Evolutionary conservation across 37 sponge, comb jelly and placozoan species (phyloP).

Genomic region (Eunapius fragilis): DNA sequence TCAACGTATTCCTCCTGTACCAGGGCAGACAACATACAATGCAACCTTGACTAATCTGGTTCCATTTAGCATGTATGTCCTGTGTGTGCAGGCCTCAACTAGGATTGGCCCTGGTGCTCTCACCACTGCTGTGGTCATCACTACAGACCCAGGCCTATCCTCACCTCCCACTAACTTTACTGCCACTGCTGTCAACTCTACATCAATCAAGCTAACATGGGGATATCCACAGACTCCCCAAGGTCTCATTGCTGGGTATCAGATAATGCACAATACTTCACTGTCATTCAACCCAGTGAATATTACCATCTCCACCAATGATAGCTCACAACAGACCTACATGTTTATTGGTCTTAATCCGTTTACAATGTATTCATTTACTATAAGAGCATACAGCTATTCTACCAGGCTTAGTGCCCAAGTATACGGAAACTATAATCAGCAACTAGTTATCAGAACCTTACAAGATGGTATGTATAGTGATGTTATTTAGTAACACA

Average conservation of each 20-base stretch:
- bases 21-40: not conserved
- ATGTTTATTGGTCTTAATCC: not conserved
- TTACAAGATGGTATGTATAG: not conserved
- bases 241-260: not conserved
- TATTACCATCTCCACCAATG: not conserved
- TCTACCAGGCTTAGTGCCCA: not conserved
- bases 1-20: not conserved
- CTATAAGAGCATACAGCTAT: not conserved
- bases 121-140: not conserved
- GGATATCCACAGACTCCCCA: not conserved
- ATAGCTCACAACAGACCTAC: not conserved
- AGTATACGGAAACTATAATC: not conserved
- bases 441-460: not conserved
- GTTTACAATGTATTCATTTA: not conserved
- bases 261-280: not conserved
- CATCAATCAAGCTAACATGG: not conserved
- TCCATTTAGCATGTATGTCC: conserved; percentile 32
- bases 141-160: not conserved
- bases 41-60: not conserved
- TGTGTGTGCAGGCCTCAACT: conserved; percentile 34
- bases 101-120: conserved; percentile 28
- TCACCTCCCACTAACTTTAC: not conserved
- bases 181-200: not conserved
- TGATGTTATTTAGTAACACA: too few relatives aligned
- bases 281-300: not conserved